Percentiles rank a stretch among this genome's conserved stretches.
phyloP scores from a whole-genome alignment of 2,888 invertebrate genomes.

The Torymus tubicola region DNA sequence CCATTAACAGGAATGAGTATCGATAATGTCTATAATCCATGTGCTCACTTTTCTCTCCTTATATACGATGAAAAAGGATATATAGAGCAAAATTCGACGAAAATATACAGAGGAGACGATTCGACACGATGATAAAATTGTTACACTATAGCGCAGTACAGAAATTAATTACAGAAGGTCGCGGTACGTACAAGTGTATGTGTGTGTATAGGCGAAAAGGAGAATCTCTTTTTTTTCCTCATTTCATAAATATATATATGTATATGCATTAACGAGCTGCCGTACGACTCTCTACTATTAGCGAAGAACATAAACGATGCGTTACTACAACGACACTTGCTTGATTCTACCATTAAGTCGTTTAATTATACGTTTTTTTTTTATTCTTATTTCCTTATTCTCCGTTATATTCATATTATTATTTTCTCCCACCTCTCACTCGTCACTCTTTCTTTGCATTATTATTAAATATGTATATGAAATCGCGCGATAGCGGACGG shows the following conservation, averaged over 20 bases:
- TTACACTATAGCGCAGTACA: slow-evolving; percentile 17
- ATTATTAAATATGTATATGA: slow-evolving; percentile 39
- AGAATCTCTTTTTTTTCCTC: slow-evolving; percentile 33
- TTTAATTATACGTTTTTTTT: slow-evolving; percentile 19
- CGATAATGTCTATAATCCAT: slow-evolving; percentile 21
- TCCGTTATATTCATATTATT: slow-evolving; percentile 12
- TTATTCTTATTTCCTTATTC: slow-evolving; percentile 18
- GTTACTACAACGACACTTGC: slow-evolving; percentile 55
- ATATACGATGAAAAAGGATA: slow-evolving; percentile 23
- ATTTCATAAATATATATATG: slow-evolving; percentile 37
- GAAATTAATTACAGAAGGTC: slow-evolving; percentile 54
- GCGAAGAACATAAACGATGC: slow-evolving; percentile 54
- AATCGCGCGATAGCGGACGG: slow-evolving; percentile 58
- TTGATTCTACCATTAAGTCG: slow-evolving; percentile 48
- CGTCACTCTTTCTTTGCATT: slow-evolving; percentile 20
- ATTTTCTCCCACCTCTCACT: slow-evolving; percentile 1
- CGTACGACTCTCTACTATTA: slow-evolving; percentile 52
- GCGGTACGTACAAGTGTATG: slow-evolving; percentile 56
- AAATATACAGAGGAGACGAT: slow-evolving; percentile 22
- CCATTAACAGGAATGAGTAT: slow-evolving; percentile 42
- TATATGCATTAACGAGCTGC: slow-evolving; percentile 28
- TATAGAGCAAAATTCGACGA: neutral
- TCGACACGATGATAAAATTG: neutral
- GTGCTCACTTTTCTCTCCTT: neutral
- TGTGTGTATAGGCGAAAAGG: slow-evolving; percentile 19